phyloP scores from a whole-genome alignment of 2,888 invertebrate genomes.

The Phrixothrix hirtus region DNA sequence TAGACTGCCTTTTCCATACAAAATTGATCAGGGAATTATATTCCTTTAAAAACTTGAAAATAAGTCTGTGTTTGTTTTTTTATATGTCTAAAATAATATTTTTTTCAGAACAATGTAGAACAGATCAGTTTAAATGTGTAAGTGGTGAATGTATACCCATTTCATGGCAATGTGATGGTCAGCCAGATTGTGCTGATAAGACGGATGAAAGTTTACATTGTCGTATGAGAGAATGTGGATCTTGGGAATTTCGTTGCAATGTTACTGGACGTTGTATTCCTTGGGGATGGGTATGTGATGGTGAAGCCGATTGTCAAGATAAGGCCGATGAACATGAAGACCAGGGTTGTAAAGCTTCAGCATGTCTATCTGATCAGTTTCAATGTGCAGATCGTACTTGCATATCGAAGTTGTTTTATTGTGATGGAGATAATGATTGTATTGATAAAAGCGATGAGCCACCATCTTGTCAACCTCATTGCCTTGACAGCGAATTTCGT shows the following conservation, averaged over 20 bases:
- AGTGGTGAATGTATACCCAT: slow-evolving; percentile 65
- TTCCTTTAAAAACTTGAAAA: slow-evolving; percentile 1
- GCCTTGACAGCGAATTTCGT: slow-evolving; percentile 60
- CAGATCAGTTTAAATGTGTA: slow-evolving; percentile 62
- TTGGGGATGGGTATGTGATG: slow-evolving; percentile 72
- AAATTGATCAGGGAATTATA: no score
- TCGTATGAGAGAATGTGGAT: slow-evolving; percentile 59
- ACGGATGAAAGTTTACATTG: slow-evolving; percentile 66
- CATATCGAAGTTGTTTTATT: slow-evolving; percentile 63
- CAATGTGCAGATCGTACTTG: slow-evolving; percentile 61
- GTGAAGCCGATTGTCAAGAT: slow-evolving; percentile 67
- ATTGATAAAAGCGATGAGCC: slow-evolving; percentile 74
- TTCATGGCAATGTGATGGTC: slow-evolving; percentile 60
- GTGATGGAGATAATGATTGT: slow-evolving; percentile 72
- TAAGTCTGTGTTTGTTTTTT: neutral
- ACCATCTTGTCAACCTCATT: slow-evolving; percentile 55
- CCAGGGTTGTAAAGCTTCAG: slow-evolving; percentile 37
- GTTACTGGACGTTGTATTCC: slow-evolving; percentile 72
- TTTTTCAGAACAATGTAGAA: slow-evolving; percentile 47
- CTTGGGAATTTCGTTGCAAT: slow-evolving; percentile 63
- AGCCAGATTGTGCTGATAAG: slow-evolving; percentile 63
- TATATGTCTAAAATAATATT: no score
- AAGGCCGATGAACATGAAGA: slow-evolving; percentile 64
- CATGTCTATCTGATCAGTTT: slow-evolving; percentile 57
- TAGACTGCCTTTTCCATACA: no score